Percentiles rank a stretch among this genome's conserved stretches.
Conservation (phyloP, 2,888 invertebrate species). For the Agrotis exclamationis region DNA sequence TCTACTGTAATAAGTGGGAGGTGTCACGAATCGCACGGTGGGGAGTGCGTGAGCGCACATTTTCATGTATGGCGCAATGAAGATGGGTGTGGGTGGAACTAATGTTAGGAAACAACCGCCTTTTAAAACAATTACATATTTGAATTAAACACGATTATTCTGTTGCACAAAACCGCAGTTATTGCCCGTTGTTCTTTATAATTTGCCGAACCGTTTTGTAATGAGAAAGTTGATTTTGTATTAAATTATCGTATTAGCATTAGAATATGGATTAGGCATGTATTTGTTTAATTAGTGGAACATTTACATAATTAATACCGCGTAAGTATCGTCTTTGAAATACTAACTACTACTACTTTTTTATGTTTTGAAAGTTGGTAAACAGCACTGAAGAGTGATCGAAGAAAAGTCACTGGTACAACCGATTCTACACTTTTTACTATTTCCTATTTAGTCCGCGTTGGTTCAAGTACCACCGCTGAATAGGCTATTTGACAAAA, state of each 20-base stretch:
- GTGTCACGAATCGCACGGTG: constrained; percentile 81
- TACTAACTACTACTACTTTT: constrained; percentile 1
- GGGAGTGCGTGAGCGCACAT: constrained; percentile 78
- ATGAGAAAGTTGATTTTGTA: constrained; percentile 5
- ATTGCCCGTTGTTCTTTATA: constrained; percentile 4
- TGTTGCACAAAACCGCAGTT: background rate
- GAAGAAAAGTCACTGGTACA: no score
- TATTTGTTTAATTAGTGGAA: constrained; percentile 32
- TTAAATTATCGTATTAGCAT: constrained; percentile 12
- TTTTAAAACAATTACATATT: constrained; percentile 30
- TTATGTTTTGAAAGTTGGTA: background rate
- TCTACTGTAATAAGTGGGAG: constrained; percentile 86
- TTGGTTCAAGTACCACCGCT: no score
- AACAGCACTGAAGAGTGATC: background rate
- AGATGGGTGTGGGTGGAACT: constrained; percentile 56
- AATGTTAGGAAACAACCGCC: constrained; percentile 26
- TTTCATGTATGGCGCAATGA: constrained; percentile 69
- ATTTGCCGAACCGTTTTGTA: constrained; percentile 2
- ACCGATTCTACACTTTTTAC: background rate
- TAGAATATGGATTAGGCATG: background rate
- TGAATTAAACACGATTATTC: constrained; percentile 6
- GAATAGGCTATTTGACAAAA: no score
- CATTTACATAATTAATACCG: constrained; percentile 9
- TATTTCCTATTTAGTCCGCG: background rate
- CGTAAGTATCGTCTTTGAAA: background rate